These are phyloP conservation scores for Scolopax mira DNA, from an alignment of 2,113 vertebrate species.

Conservation along the genomic window DNA sequence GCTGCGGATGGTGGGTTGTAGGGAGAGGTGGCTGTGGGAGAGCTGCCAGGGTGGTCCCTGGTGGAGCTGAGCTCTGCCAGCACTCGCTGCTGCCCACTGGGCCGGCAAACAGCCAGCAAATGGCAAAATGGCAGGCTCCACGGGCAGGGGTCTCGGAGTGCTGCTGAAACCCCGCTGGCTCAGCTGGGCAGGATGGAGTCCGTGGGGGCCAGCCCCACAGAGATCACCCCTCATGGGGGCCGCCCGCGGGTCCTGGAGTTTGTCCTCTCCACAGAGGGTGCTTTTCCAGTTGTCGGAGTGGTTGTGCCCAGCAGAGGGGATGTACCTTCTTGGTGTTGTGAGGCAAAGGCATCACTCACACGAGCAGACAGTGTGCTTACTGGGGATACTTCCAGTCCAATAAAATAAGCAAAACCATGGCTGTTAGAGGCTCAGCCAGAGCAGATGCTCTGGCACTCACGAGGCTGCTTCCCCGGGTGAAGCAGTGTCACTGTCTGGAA, in stretches of 20 bases:
- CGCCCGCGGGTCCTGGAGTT: fast-evolving
- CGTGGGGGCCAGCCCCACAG: neutral
- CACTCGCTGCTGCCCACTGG: too few relatives aligned
- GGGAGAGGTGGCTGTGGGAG: too few relatives aligned
- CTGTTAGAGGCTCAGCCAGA: neutral
- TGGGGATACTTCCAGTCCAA: neutral
- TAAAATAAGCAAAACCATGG: neutral
- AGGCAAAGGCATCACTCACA: neutral
- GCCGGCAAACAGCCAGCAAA: too few relatives aligned
- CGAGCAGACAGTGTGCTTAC: neutral
- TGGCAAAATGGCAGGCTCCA: too few relatives aligned
- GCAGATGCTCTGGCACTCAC: constrained; percentile 7
- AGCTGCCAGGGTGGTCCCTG: too few relatives aligned
- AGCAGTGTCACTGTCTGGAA: neutral
- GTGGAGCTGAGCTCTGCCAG: neutral
- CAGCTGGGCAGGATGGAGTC: fast-evolving
- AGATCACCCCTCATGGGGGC: neutral
- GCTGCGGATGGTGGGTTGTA: neutral
- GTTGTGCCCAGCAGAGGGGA: neutral
- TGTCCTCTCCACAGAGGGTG: neutral
- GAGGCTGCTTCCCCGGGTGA: neutral
- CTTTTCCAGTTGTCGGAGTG: neutral
- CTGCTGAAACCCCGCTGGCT: neutral
- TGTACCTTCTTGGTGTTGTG: neutral
- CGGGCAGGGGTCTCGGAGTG: neutral